Percentiles rank a stretch among this genome's conserved stretches.
Conservation (phyloP, 1,140 invertebrate genomes). For the Triops cancriformis region DNA sequence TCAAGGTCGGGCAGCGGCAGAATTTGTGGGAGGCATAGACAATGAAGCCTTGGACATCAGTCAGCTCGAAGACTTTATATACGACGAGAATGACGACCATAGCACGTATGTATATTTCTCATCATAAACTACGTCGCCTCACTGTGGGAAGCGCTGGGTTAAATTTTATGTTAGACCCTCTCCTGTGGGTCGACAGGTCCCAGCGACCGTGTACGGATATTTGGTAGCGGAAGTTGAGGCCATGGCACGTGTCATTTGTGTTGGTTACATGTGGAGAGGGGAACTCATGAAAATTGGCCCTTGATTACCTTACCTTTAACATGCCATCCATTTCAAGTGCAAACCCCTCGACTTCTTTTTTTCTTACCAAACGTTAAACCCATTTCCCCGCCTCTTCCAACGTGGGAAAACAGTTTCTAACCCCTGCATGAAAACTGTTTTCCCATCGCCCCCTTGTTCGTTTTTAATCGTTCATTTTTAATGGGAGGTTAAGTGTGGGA, state of each 20-base stretch:
- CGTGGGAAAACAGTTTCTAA: not conserved
- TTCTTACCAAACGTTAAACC: not conserved
- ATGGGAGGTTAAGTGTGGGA: not conserved
- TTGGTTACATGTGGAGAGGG: constrained; percentile 15
- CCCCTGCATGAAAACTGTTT: not conserved
- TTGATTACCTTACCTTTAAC: not conserved
- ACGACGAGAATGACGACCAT: constrained; percentile 49
- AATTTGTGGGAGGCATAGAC: constrained; percentile 65
- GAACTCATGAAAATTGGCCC: constrained; percentile 12
- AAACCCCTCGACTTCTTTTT: not conserved
- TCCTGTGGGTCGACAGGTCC: not conserved
- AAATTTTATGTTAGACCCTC: constrained; percentile 14
- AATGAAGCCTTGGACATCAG: constrained; percentile 70
- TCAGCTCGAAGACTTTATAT: constrained; percentile 68
- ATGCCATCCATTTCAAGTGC: constrained; percentile 19
- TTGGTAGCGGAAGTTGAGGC: not conserved
- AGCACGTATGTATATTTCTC: constrained; percentile 38
- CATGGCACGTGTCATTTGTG: constrained; percentile 21
- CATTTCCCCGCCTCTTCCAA: not conserved
- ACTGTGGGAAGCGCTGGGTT: not conserved
- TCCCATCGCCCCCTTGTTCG: not conserved
- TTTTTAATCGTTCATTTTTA: not conserved
- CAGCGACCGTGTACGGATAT: not conserved
- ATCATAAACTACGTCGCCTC: not conserved
- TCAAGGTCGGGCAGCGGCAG: constrained; percentile 50